These are phyloP conservation scores for Heterochromis multidens DNA, from an alignment of 2,113 vertebrate genomes.

Conservation along the genomic window DNA sequence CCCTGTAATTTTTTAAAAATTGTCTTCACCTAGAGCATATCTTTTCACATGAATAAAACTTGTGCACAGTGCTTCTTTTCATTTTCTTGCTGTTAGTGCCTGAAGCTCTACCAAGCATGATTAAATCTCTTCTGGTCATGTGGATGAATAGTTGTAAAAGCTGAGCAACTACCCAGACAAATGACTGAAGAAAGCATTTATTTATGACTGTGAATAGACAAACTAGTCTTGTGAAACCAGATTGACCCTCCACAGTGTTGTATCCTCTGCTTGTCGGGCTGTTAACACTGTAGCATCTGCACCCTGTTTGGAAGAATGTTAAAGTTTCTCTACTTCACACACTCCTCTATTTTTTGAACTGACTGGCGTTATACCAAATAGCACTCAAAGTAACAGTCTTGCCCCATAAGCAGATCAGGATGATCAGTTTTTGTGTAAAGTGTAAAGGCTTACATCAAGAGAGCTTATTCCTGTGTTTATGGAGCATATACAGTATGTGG, in stretches of 20 bases:
- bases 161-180: background rate
- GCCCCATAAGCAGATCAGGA: background rate
- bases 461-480: conserved; percentile 1
- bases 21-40: background rate
- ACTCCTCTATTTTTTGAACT: background rate
- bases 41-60: background rate
- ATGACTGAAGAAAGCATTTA: background rate
- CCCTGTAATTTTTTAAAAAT: background rate
- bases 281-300: background rate
- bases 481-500: background rate
- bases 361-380: background rate
- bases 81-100: background rate
- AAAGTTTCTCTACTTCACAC: background rate
- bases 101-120: background rate
- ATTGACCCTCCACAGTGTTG: background rate
- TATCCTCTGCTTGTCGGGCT: background rate
- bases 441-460: background rate
- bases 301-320: background rate
- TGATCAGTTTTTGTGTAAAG: background rate
- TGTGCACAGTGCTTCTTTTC: background rate
- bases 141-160: background rate
- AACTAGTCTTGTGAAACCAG: background rate
- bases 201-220: background rate
- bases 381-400: background rate
- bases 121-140: background rate